These are phyloP conservation scores for Drosophila repletoides DNA, from an alignment of 1,140 invertebrate genomes.

Conservation along the genomic window DNA sequence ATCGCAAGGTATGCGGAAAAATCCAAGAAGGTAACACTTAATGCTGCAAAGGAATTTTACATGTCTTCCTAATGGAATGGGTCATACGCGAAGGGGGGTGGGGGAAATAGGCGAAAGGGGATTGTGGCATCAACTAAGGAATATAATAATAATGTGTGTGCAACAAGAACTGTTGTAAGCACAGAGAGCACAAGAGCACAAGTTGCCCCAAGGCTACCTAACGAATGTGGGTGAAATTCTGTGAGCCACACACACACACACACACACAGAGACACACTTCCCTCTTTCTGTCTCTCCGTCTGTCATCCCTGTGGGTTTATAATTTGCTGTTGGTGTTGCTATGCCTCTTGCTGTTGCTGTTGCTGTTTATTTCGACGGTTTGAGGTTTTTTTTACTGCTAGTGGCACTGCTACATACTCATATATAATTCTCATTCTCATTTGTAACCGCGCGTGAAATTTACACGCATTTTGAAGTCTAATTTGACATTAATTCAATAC, in stretches of 20 bases:
- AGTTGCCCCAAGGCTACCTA: slow-evolving; percentile 47
- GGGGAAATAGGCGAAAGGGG: not conserved
- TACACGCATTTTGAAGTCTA: slow-evolving; percentile 76
- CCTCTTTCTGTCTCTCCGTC: not conserved
- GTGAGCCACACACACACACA: not conserved
- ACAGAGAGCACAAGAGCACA: slow-evolving; percentile 36
- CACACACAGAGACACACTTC: not conserved
- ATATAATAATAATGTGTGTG: slow-evolving; percentile 1
- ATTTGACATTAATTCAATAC: slow-evolving; percentile 74
- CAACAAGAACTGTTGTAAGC: slow-evolving; percentile 8
- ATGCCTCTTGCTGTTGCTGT: slow-evolving; percentile 5
- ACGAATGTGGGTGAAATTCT: slow-evolving; percentile 26
- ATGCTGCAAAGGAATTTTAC: slow-evolving; percentile 22
- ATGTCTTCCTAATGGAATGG: not conserved
- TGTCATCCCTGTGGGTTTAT: slow-evolving; percentile 49
- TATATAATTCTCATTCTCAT: slow-evolving; percentile 65
- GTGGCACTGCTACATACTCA: not conserved
- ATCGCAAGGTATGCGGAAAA: slow-evolving; percentile 34
- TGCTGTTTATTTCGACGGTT: slow-evolving; percentile 29
- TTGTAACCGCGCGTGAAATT: slow-evolving; percentile 67
- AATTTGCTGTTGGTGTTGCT: slow-evolving; percentile 46
- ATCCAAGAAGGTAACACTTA: slow-evolving; percentile 44
- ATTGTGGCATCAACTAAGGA: not conserved
- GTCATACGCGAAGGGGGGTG: not conserved
- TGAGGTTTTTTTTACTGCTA: not conserved